Evolutionary conservation across 2,888 invertebrate species (phyloP).

Genomic region (Shargacucullia verbasci): DNA sequence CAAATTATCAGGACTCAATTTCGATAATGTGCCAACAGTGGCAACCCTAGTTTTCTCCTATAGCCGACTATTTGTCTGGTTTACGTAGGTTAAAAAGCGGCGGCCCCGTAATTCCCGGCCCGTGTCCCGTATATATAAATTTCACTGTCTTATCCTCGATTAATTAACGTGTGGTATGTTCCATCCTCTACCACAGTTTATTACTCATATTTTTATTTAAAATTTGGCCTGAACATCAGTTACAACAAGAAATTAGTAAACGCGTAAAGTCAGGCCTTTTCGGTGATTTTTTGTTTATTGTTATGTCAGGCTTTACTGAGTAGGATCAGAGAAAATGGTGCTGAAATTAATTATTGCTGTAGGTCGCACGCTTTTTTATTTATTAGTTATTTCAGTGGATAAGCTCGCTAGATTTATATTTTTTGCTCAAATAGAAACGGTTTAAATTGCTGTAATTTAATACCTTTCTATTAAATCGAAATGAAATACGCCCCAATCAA

Average conservation of each 20-base stretch:
- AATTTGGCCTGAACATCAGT: slow-evolving; percentile 33
- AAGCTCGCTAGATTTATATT: too few relatives aligned
- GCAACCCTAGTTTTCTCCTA: slow-evolving; percentile 51
- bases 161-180: slow-evolving; percentile 68
- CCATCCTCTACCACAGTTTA: slow-evolving; percentile 59
- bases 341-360: slow-evolving; percentile 12
- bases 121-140: slow-evolving; percentile 65
- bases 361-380: not conserved
- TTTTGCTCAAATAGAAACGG: too few relatives aligned
- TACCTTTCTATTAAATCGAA: too few relatives aligned
- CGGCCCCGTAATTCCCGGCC: slow-evolving; percentile 46
- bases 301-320: not conserved
- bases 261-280: slow-evolving; percentile 32
- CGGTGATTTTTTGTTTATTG: slow-evolving; percentile 3
- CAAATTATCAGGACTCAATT: not conserved
- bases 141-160: slow-evolving; percentile 65
- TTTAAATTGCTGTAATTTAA: too few relatives aligned
- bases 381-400: not conserved
- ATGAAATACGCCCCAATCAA: not conserved
- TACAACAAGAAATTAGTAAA: slow-evolving; percentile 48
- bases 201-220: slow-evolving; percentile 62
- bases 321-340: slow-evolving; percentile 22
- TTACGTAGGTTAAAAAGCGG: slow-evolving; percentile 67
- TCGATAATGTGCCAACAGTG: not conserved
- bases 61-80: slow-evolving; percentile 68